phyloP scores from a whole-genome alignment of 2,888 invertebrate genomes.

The Oscheius onirici region DNA sequence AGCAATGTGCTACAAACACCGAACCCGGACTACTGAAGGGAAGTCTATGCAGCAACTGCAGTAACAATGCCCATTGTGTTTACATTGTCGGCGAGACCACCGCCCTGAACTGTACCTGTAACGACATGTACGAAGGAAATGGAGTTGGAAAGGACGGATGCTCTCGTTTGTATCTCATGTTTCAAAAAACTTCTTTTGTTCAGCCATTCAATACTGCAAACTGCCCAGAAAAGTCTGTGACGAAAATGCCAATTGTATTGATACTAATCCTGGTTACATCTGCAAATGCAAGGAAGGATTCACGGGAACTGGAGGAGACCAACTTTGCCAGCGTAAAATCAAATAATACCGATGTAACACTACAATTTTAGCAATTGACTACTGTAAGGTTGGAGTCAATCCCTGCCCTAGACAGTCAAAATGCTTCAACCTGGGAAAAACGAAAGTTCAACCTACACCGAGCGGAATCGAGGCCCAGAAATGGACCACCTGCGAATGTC shows the following conservation, averaged over 20 bases:
- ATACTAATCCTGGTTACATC: background rate
- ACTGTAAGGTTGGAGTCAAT: background rate
- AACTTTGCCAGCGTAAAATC: background rate
- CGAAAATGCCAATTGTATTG: background rate
- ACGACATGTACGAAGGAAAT: conserved; percentile 10
- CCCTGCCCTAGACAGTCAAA: conserved; percentile 22
- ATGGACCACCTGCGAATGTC: conserved; percentile 6
- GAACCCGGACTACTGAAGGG: too few species aligned
- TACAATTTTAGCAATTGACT: background rate
- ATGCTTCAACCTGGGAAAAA: background rate
- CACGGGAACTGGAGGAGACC: background rate
- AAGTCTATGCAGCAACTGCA: conserved; percentile 5
- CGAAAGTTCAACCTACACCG: background rate
- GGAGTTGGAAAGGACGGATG: conserved; percentile 10
- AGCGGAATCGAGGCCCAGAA: background rate
- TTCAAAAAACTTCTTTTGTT: background rate
- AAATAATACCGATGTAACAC: too few species aligned
- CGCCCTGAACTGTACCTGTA: conserved; percentile 24
- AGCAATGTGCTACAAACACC: conserved; percentile 1
- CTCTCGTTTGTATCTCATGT: background rate
- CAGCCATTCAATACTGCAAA: conserved; percentile 4
- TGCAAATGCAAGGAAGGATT: conserved; percentile 2
- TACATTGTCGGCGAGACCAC: background rate
- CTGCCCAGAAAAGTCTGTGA: background rate
- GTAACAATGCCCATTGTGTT: conserved; percentile 1